Conservation (phyloP, 2,888 invertebrate genomes). For the Xylota sylvarum region DNA sequence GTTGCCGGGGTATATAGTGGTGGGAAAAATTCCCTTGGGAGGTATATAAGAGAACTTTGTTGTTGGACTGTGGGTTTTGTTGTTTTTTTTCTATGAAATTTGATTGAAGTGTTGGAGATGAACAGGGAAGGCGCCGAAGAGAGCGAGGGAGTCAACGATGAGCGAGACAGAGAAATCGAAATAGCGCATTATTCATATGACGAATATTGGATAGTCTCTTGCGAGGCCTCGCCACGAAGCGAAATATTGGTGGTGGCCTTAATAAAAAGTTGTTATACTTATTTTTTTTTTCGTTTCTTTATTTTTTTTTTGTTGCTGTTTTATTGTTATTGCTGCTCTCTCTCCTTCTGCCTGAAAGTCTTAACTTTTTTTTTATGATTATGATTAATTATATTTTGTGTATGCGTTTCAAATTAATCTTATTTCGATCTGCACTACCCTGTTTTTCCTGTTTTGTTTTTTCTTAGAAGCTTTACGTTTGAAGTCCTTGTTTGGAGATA, state of each 20-base stretch:
- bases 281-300: slow-evolving; percentile 64
- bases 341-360: slow-evolving; percentile 28
- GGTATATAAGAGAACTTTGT: slow-evolving; percentile 68
- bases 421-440: slow-evolving; percentile 16
- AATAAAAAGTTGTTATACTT: slow-evolving; percentile 77
- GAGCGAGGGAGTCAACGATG: slow-evolving; percentile 23
- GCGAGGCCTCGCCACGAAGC: slow-evolving; percentile 80
- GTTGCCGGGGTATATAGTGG: slow-evolving; percentile 53
- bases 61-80: slow-evolving; percentile 63
- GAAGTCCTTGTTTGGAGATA: not conserved
- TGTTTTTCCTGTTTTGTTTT: not conserved
- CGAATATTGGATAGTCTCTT: slow-evolving; percentile 81
- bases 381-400: slow-evolving; percentile 60
- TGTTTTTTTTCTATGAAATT: slow-evolving; percentile 65
- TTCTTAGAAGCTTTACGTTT: not conserved
- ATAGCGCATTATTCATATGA: slow-evolving; percentile 77
- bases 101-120: slow-evolving; percentile 55
- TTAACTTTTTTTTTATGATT: slow-evolving; percentile 26
- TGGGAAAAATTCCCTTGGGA: slow-evolving; percentile 58
- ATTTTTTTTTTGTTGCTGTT: slow-evolving; percentile 43
- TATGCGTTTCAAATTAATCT: slow-evolving; percentile 29
- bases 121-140: slow-evolving; percentile 20
- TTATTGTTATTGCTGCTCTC: slow-evolving; percentile 65
- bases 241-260: slow-evolving; percentile 76
- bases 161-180: slow-evolving; percentile 71